Evolutionary conservation across 2,113 vertebrate genomes (phyloP), one percentile per base, ranked within the genome.

Genomic region (Phoxinus phoxinus): DNA sequence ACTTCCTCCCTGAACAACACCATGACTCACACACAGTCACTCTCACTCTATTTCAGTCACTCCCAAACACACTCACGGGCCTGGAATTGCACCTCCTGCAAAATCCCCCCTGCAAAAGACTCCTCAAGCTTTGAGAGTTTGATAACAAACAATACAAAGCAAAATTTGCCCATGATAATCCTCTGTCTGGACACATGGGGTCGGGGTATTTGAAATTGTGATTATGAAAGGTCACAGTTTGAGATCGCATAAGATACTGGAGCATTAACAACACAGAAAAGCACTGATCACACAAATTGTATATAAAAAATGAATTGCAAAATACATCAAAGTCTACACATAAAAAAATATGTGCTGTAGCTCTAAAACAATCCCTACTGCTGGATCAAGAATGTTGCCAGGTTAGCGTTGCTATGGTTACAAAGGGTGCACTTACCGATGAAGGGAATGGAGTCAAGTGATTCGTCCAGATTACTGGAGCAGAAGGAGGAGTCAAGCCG

Each of bases 361-460:
- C 51, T 48, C 84, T 44, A 11, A 48, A 69, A 73, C 73, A 83
- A 74, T 74, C n/a, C 27, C 35, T 81, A 88, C 13, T 27, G 69
- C 81, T 84, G 7, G 56, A 35, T 85, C 76, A 77, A 81, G 82
- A 83, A 74, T 74, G 87, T 81, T 73, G 81, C 83, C 85, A 72
- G 48, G 81, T 73, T 83, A 27, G 10, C 53, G 91, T 94, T 92
- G 87, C 91, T 86, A 93, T 92, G 91, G 88, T 72, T 90, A 94
- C 90, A 0, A 6, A 6, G 51, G 37, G 76, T 63, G 32, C 77
- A 91, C 98, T 97, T 94, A 99, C 98, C 98, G 78, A 99, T 99
- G 90, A 98, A 99, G 0, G 98, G 98, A 92, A 99, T 99, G 89
- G 97, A 96, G 86, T 98, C 97, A 90, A 99, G 91, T 30, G 98